phyloP scores from a whole-genome alignment of 1,140 invertebrate genomes.

The Drosophila auraria region DNA sequence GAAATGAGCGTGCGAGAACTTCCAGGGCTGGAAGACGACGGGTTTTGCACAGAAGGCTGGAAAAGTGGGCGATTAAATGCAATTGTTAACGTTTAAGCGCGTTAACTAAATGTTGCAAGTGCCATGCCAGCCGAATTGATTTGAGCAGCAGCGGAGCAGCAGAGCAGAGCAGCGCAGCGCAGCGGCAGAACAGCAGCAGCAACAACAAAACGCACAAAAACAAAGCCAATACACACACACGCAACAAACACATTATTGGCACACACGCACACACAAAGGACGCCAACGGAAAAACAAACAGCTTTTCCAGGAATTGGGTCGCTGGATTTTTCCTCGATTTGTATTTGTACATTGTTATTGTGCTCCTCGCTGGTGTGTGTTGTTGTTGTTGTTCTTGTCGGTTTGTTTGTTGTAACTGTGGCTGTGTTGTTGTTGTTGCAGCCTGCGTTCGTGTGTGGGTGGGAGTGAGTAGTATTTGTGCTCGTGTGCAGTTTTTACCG shows the following conservation, averaged over 20 bases:
- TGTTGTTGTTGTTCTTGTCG: slow-evolving; percentile 29
- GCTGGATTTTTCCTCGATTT: slow-evolving; percentile 27
- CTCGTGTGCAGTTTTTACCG: slow-evolving; percentile 4
- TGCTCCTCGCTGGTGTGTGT: slow-evolving; percentile 1
- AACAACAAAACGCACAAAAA: slow-evolving; percentile 42
- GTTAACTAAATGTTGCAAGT: slow-evolving; percentile 32
- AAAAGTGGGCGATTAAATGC: slow-evolving; percentile 29
- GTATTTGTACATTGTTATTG: slow-evolving; percentile 13
- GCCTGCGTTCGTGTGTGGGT: slow-evolving; percentile 50
- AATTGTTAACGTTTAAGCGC: slow-evolving; percentile 25
- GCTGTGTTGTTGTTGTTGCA: slow-evolving; percentile 14
- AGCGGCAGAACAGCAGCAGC: slow-evolving; percentile 10
- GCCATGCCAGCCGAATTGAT: slow-evolving; percentile 18
- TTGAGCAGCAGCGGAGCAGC: slow-evolving; percentile 39
- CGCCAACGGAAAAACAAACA: slow-evolving; percentile 61
- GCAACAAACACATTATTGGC: slow-evolving; percentile 16
- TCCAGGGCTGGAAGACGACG: slow-evolving; percentile 1
- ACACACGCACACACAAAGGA: slow-evolving; percentile 27
- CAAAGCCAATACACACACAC: slow-evolving; percentile 16
- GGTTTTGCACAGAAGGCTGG: slow-evolving; percentile 4
- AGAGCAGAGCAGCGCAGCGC: slow-evolving; percentile 23
- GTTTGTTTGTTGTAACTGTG: slow-evolving; percentile 28
- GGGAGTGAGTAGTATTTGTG: slow-evolving; percentile 14
- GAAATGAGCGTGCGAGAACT: neutral
- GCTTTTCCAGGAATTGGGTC: slow-evolving; percentile 77